These are phyloP conservation scores for Cecropterus lyciades DNA, from an alignment of 1,140 invertebrate genomes.

Conservation along the genomic window DNA sequence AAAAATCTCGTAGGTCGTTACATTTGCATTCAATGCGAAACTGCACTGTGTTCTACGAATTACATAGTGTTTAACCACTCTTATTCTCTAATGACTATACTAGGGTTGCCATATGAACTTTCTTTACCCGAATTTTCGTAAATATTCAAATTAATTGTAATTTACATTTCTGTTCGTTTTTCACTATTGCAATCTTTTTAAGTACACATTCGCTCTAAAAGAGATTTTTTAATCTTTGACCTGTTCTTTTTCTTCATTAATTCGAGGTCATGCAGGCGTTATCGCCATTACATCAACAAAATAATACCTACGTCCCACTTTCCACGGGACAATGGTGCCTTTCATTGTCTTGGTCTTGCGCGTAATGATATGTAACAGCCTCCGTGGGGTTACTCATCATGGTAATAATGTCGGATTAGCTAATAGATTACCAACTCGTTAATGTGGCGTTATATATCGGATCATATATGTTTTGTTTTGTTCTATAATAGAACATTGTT, in stretches of 20 bases:
- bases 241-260: not conserved
- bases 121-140: not conserved
- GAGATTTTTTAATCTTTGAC: too few species aligned
- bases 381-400: slow-evolving; percentile 11
- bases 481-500: too few species aligned
- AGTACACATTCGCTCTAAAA: not conserved
- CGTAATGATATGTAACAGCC: slow-evolving; percentile 34
- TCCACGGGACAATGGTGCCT: slow-evolving; percentile 43
- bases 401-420: slow-evolving; percentile 23
- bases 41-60: slow-evolving; percentile 22
- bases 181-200: not conserved
- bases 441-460: too few species aligned
- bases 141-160: too few species aligned
- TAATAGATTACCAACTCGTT: slow-evolving; percentile 18
- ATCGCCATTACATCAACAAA: slow-evolving; percentile 16
- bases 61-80: slow-evolving; percentile 33
- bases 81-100: slow-evolving; percentile 43
- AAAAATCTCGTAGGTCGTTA: slow-evolving; percentile 38
- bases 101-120: slow-evolving; percentile 39
- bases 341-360: slow-evolving; percentile 39
- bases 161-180: too few species aligned
- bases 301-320: slow-evolving; percentile 37
- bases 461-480: too few species aligned
- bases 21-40: slow-evolving; percentile 36
- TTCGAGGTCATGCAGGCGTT: slow-evolving; percentile 10